These are phyloP conservation scores for Chydorus sphaericus DNA, from an alignment of 2,888 invertebrate species.

Conservation along the genomic window DNA sequence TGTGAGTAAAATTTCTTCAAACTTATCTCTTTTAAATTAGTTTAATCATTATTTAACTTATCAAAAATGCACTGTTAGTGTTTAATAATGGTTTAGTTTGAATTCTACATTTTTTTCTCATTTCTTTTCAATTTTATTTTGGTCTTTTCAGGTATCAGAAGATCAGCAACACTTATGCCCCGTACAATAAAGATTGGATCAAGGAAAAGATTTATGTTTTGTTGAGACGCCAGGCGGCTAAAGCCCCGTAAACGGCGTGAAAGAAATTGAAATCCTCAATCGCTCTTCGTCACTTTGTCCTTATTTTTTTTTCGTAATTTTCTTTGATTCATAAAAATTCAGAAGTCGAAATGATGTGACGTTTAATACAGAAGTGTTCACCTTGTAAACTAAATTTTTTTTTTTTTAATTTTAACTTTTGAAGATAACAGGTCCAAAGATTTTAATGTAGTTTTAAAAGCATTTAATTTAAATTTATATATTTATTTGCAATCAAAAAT, in stretches of 20 bases:
- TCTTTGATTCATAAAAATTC: too few species aligned
- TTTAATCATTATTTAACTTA: not conserved
- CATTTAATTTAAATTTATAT: too few species aligned
- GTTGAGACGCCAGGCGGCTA: constrained; percentile 63
- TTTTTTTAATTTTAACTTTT: too few species aligned
- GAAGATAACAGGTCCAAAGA: too few species aligned
- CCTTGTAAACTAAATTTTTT: too few species aligned
- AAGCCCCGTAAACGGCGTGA: not conserved
- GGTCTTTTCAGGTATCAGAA: constrained; percentile 51
- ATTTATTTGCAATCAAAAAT: too few species aligned
- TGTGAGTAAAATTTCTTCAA: constrained; percentile 42
- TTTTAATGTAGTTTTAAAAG: too few species aligned
- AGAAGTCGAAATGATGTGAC: not conserved
- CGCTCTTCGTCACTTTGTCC: too few species aligned
- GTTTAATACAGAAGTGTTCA: too few species aligned
- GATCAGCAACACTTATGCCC: constrained; percentile 87
- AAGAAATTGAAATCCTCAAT: too few species aligned
- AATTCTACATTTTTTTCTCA: not conserved
- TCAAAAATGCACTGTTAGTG: not conserved
- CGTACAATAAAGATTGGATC: constrained; percentile 98
- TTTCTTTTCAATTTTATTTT: constrained; percentile 8
- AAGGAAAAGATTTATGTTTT: constrained; percentile 96
- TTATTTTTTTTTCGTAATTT: too few species aligned
- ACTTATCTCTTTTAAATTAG: too few species aligned
- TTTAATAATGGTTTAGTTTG: not conserved